Conservation (phyloP, 2,888 invertebrate genomes). For the Formica aserva region DNA sequence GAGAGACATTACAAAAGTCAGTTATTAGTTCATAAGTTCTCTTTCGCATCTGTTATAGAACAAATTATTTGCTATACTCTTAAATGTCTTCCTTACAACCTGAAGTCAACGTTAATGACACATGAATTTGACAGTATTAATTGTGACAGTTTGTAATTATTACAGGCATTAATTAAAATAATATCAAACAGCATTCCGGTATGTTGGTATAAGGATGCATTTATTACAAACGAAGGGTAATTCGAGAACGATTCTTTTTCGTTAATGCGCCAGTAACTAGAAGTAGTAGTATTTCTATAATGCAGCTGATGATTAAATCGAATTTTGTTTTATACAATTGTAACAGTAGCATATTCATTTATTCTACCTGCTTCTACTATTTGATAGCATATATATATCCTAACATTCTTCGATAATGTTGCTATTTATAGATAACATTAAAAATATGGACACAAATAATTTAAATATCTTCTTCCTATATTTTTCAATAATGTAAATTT, state of each 20-base stretch:
- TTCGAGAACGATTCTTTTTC: constrained; percentile 51
- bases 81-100: constrained; percentile 15
- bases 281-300: constrained; percentile 24
- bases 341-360: constrained; percentile 70
- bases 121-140: constrained; percentile 28
- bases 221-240: constrained; percentile 38
- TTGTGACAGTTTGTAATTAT: not conserved
- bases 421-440: not conserved
- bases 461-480: not conserved
- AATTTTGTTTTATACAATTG: constrained; percentile 67
- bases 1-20: constrained; percentile 12
- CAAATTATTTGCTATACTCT: not conserved
- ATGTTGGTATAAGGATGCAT: constrained; percentile 37
- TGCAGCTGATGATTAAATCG: constrained; percentile 39
- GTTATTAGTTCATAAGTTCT: constrained; percentile 5
- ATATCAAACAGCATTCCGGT: constrained; percentile 1
- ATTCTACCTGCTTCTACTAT: constrained; percentile 9
- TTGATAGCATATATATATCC: too few relatives aligned
- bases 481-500: not conserved
- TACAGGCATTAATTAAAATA: not conserved
- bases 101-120: constrained; percentile 23
- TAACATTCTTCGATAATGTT: not conserved
- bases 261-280: constrained; percentile 63
- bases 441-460: constrained; percentile 4
- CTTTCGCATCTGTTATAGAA: not conserved